Conservation (phyloP, 2,888 invertebrate species). For the Euspilapteryx auroguttella region DNA sequence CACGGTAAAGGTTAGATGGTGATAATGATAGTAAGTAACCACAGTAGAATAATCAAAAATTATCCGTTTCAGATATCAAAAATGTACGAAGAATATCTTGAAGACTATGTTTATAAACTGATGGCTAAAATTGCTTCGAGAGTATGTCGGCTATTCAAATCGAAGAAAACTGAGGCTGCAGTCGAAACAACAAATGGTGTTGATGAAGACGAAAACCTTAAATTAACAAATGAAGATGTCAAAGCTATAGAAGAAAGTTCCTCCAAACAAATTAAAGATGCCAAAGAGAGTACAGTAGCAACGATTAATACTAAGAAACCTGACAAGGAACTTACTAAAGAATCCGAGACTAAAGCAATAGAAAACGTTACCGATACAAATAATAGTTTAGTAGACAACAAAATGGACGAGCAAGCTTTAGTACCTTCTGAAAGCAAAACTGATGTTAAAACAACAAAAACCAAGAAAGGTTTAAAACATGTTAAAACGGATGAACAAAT, state of each 20-base stretch:
- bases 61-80: constrained; percentile 73
- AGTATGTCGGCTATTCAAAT: constrained; percentile 23
- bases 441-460: constrained; percentile 6
- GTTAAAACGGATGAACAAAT: constrained; percentile 5
- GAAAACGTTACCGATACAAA: too few species aligned
- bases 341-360: background rate
- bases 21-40: too few species aligned
- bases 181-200: background rate
- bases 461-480: constrained; percentile 5
- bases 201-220: background rate
- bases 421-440: constrained; percentile 2
- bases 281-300: too few species aligned
- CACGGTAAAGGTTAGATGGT: too few species aligned
- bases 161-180: constrained; percentile 11
- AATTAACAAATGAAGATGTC: constrained; percentile 10
- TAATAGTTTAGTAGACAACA: too few species aligned
- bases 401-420: too few species aligned
- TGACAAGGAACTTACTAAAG: constrained; percentile 1
- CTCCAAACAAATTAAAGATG: too few species aligned
- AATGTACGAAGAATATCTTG: constrained; percentile 76
- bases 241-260: constrained; percentile 11
- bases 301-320: too few species aligned
- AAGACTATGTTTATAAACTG: constrained; percentile 59
- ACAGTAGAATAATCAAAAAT: too few species aligned
- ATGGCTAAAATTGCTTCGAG: constrained; percentile 36